Base-by-base conservation (phyloP, 1,140 invertebrate species). In the Drosophila ambigua region DNA sequence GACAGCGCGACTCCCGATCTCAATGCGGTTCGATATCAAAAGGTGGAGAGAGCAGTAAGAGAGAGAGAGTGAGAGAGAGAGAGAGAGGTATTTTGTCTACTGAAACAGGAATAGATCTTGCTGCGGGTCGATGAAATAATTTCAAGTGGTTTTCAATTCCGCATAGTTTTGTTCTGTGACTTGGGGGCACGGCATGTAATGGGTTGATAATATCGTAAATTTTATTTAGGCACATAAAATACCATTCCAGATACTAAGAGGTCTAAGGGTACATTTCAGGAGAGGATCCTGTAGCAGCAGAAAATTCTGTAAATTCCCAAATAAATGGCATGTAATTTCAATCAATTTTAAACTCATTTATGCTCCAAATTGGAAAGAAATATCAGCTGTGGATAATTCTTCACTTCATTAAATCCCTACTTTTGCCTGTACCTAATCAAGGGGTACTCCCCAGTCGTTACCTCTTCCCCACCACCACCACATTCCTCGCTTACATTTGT, bases 101-200 rank as follows among this genome's bases (percentile, higher is more conserved):
- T 16, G 2, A 23, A 68, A 58, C 69, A 62, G 51, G 54, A 87
- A 87, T 81, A 84, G 79, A 78, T 26, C 50, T 43, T 16, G 45
- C 62, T 55, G 43, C 75, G 35, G 44, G 59, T 53, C 57, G 53
- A 2, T 58, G 63, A 66, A 79, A 79, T 65, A 58, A 79, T 80
- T 57, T 75, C 43, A 57, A 69, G 46, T 57, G 64, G n/a, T n/a
- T 62, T 65, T 83, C 52, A 66, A 82, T 82, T 83, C 79, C 79
- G 79, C 79, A 83, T 83, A 64, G 72, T 61, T 83, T 55, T 11
- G 52, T 7, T 24, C 26, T 2, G 16, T 44, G 39, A 58, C 26
- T 69, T 59, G 24, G 45, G 24, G 35, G 35, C 35, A 39, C 13
- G 51, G 16, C 23, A 44, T 24, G 48, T 48, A 31, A 54, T 48